Percentiles rank a stretch among this genome's conserved stretches.
Evolutionary conservation across 2,888 invertebrate species (phyloP).

Genomic region (Pseudococcus longispinus): DNA sequence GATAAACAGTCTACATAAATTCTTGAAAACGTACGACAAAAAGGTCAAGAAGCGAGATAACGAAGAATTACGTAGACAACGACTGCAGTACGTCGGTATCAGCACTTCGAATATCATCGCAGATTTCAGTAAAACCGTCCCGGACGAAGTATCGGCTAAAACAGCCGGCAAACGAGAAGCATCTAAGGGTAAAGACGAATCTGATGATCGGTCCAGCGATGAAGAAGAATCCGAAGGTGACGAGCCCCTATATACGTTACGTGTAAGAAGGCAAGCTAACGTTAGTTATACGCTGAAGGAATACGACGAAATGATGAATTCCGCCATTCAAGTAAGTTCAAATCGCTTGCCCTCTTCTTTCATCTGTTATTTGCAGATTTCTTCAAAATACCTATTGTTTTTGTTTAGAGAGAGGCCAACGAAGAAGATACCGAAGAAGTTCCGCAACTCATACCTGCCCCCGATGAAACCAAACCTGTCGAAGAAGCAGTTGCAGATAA

Average conservation of each 20-base stretch:
- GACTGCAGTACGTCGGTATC: conserved; percentile 77
- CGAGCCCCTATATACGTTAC: conserved; percentile 79
- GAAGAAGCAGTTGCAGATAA: conserved; percentile 65
- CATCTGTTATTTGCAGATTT: not conserved
- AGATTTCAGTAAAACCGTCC: conserved; percentile 61
- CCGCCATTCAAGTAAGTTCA: conserved; percentile 70
- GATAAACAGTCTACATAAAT: conserved; percentile 76
- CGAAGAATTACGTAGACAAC: conserved; percentile 73
- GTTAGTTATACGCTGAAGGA: conserved; percentile 88
- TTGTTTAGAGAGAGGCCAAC: conserved; percentile 53
- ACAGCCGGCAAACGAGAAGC: conserved; percentile 51
- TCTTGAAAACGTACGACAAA: conserved; percentile 79
- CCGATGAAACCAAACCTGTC: conserved; percentile 71
- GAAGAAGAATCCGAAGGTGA: conserved; percentile 61
- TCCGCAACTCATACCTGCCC: not conserved
- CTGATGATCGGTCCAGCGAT: conserved; percentile 54
- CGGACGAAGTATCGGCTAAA: conserved; percentile 59
- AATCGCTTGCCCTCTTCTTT: not conserved
- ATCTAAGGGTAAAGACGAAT: not conserved
- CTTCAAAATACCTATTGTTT: not conserved
- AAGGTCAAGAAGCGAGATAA: conserved; percentile 69
- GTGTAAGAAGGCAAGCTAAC: conserved; percentile 80
- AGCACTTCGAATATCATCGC: conserved; percentile 76
- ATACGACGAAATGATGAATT: conserved; percentile 94
- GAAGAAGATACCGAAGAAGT: conserved; percentile 42